A percentile compares a stretch with the other conserved stretches of the same genome.
Conservation (phyloP, 2,888 invertebrate species). For the Netelia inedita region DNA sequence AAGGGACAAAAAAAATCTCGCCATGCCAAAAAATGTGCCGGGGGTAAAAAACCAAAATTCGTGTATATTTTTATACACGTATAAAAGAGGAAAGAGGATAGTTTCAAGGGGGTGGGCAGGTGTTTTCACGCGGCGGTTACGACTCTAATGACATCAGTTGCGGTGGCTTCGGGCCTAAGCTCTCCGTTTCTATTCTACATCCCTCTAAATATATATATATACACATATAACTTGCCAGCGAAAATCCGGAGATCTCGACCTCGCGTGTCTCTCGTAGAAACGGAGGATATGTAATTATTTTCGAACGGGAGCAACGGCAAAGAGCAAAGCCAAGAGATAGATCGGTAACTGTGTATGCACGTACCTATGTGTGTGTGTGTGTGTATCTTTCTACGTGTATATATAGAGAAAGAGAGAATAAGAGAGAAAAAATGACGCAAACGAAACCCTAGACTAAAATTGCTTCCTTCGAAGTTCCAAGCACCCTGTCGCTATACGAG, state of each 20-base stretch:
- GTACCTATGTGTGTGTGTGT: constrained; percentile 39
- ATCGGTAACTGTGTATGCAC: constrained; percentile 38
- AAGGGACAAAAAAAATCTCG: constrained; percentile 2
- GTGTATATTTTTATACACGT: constrained; percentile 32
- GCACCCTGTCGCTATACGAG: constrained; percentile 7
- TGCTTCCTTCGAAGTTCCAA: constrained; percentile 74
- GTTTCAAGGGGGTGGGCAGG: constrained; percentile 74
- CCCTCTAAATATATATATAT: constrained; percentile 3
- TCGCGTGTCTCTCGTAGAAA: constrained; percentile 73
- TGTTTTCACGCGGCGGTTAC: constrained; percentile 72
- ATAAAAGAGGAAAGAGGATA: constrained; percentile 17
- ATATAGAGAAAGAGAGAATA: constrained; percentile 27
- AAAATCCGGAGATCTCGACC: constrained; percentile 57
- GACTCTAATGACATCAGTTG: constrained; percentile 77
- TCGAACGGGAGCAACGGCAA: constrained; percentile 61
- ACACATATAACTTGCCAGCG: constrained; percentile 1
- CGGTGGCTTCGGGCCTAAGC: constrained; percentile 60
- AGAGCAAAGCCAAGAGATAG: constrained; percentile 42
- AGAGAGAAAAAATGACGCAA: constrained; percentile 19
- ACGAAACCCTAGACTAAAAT: constrained; percentile 74
- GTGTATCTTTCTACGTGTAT: constrained; percentile 16
- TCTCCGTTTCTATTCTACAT: constrained; percentile 50
- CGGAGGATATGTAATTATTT: constrained; percentile 77
- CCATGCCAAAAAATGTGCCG: background rate
- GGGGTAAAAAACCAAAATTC: constrained; percentile 68